These are phyloP conservation scores for Chaenogobius annularis DNA, from an alignment of 2,113 vertebrate species.

Conservation along the genomic window DNA sequence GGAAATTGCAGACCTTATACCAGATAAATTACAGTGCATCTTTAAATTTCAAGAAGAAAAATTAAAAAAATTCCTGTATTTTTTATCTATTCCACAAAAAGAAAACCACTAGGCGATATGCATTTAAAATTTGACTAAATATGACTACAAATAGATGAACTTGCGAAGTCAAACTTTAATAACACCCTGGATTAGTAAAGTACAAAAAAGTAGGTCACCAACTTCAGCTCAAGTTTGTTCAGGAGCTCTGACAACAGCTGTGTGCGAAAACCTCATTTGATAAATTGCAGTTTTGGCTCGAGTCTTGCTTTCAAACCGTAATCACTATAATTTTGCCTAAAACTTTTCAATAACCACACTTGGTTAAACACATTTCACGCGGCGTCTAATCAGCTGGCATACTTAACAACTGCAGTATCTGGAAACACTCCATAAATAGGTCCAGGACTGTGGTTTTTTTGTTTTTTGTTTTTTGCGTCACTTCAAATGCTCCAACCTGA, in stretches of 20 bases:
- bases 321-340: background rate
- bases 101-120: too few relatives aligned
- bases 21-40: too few relatives aligned
- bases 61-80: too few relatives aligned
- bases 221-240: background rate
- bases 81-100: background rate
- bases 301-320: background rate
- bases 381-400: conserved; percentile 1
- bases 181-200: background rate
- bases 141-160: background rate
- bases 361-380: conserved; percentile 1
- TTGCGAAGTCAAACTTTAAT: background rate
- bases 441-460: background rate
- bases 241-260: background rate
- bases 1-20: too few relatives aligned
- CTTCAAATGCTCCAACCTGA: conserved; percentile 1
- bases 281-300: conserved; percentile 4
- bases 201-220: background rate
- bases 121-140: too few relatives aligned
- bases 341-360: conserved; percentile 6
- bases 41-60: too few relatives aligned
- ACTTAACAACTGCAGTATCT: background rate
- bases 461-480: background rate
- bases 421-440: background rate
- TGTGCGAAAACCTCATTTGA: background rate